Conservation (phyloP, 2,113 vertebrate genomes). For the Gopherus flavomarginatus region DNA sequence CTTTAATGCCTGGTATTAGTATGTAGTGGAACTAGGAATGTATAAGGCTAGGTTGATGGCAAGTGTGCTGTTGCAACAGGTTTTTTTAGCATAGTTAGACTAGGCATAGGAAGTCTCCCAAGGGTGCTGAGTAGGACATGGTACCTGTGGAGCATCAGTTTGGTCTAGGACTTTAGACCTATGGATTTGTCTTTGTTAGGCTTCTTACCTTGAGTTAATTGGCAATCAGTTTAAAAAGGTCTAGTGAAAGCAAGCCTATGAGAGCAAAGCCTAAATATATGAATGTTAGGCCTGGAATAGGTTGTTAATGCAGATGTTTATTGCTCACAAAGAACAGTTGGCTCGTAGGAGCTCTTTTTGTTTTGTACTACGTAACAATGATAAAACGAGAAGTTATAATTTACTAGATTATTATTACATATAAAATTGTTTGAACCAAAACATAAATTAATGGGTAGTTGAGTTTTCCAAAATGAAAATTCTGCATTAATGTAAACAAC, state of each 20-base stretch:
- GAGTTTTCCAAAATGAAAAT: background rate
- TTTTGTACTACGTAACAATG: background rate
- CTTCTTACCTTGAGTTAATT: background rate
- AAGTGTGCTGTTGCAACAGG: background rate
- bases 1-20: background rate
- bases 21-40: background rate
- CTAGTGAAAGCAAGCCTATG: background rate
- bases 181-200: background rate
- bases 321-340: fast-evolving
- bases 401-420: fast-evolving
- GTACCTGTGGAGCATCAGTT: background rate
- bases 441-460: fast-evolving
- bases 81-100: background rate
- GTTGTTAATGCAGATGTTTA: fast-evolving
- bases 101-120: background rate
- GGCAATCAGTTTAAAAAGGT: fast-evolving
- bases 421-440: fast-evolving
- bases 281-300: fast-evolving
- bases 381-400: fast-evolving
- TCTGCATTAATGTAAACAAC: background rate
- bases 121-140: background rate
- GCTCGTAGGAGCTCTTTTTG: fast-evolving
- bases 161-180: background rate
- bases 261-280: fast-evolving
- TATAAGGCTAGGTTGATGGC: background rate